Evolutionary conservation across 2,797 vertebrate genomes (phyloP).

Genomic region (Mus minutoides): DNA sequence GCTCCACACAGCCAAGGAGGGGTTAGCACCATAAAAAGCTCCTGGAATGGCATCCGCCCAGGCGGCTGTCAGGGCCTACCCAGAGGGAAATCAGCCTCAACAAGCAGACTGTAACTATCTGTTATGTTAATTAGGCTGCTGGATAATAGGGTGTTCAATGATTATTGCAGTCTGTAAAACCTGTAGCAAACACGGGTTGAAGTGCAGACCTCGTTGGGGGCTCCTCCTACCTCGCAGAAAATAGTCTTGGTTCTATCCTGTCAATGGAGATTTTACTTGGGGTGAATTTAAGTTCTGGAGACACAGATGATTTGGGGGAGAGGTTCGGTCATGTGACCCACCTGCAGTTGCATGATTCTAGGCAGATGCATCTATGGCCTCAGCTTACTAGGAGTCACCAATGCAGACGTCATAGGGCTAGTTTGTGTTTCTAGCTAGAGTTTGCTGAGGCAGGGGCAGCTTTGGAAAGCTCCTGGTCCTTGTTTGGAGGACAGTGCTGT

Average conservation of each 20-base stretch:
- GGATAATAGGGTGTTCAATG: conserved; percentile 85
- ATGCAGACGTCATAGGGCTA: background rate
- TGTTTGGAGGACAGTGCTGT: background rate
- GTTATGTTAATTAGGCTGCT: conserved; percentile 87
- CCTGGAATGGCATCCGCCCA: conserved; percentile 83
- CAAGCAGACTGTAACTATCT: conserved; percentile 84
- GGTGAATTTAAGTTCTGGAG: background rate
- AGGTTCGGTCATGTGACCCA: background rate
- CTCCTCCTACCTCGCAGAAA: background rate
- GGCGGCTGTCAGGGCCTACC: conserved; percentile 82
- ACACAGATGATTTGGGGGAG: background rate
- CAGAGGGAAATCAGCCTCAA: conserved; percentile 81
- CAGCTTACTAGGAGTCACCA: background rate
- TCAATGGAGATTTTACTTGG: background rate
- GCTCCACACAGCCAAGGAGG: conserved; percentile 82
- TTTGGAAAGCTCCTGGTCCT: background rate
- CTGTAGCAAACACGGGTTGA: conserved; percentile 79
- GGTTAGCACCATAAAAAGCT: conserved; percentile 83
- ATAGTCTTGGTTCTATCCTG: background rate
- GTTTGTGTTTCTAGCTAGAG: background rate
- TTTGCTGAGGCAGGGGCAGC: background rate
- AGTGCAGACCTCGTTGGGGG: conserved; percentile 65
- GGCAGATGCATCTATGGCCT: background rate
- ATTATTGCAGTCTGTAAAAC: conserved; percentile 86
- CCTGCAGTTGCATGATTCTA: background rate